Percentiles rank a stretch among this genome's conserved stretches.
Conservation (phyloP, 35 echinoderm and acorn worm species). For the Holothuria glaberrima region DNA sequence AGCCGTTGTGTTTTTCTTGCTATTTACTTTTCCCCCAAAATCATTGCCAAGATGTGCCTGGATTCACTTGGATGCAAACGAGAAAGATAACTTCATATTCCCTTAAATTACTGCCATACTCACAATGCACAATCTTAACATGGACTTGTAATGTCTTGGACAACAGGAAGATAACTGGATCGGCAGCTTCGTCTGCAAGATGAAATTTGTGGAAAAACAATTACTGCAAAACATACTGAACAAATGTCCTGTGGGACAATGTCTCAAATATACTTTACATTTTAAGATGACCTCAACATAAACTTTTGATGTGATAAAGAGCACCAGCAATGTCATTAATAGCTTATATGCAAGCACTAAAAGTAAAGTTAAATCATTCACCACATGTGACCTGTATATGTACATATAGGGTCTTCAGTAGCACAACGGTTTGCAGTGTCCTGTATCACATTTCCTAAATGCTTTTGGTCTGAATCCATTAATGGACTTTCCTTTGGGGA, state of each 20-base stretch:
- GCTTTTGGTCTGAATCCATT: no score
- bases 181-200: slow-evolving; percentile 66
- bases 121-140: slow-evolving; percentile 89
- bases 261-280: no score
- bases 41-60: not conserved
- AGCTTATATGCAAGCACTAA: no score
- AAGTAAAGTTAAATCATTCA: no score
- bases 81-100: not conserved
- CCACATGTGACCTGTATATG: no score
- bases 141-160: slow-evolving; percentile 85
- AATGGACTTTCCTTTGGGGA: no score
- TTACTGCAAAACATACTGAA: not conserved
- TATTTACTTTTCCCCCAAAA: not conserved
- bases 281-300: no score
- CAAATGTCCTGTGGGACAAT: not conserved
- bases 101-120: slow-evolving; percentile 41
- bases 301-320: no score
- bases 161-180: slow-evolving; percentile 86
- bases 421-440: no score
- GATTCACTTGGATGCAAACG: not conserved
- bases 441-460: no score
- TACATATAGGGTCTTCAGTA: no score
- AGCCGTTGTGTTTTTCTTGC: not conserved
- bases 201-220: not conserved
- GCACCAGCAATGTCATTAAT: no score